Evolutionary conservation across 2,797 vertebrate species (phyloP).

Genomic region (Distichodus sexfasciatus): DNA sequence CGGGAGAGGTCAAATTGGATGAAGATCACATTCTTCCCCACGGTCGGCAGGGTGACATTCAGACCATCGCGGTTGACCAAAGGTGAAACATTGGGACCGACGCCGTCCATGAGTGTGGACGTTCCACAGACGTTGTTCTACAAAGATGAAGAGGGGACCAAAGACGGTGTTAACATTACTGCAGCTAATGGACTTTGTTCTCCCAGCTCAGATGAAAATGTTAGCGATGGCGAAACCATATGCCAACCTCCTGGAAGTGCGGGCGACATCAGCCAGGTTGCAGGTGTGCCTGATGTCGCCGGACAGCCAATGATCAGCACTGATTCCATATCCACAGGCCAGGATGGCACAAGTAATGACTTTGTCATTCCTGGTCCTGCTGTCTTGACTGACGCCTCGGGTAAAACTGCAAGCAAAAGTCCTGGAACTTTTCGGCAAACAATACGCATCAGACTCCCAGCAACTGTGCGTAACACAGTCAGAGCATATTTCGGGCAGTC

Average conservation of each 20-base stretch:
- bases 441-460: conserved; percentile 68
- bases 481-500: conserved; percentile 65
- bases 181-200: background rate
- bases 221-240: background rate
- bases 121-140: conserved; percentile 74
- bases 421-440: conserved; percentile 60
- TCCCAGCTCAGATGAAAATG: background rate
- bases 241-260: background rate
- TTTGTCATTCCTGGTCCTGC: background rate
- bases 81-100: conserved; percentile 25
- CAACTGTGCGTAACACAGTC: conserved; percentile 64
- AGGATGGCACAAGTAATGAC: background rate
- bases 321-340: too few species aligned
- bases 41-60: conserved; percentile 52
- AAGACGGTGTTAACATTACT: background rate
- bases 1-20: conserved; percentile 63
- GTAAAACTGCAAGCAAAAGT: conserved; percentile 44
- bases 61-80: conserved; percentile 3
- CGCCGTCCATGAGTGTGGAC: conserved; percentile 59
- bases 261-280: too few species aligned
- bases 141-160: conserved; percentile 69
- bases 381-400: conserved; percentile 6
- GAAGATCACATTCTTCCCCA: conserved; percentile 70
- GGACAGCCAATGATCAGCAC: too few species aligned
- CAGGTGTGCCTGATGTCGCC: too few species aligned